A percentile compares a stretch with the other conserved stretches of the same genome.
phyloP scores from a whole-genome alignment of 2,797 vertebrate genomes.

The Knipowitschia caucasica region DNA sequence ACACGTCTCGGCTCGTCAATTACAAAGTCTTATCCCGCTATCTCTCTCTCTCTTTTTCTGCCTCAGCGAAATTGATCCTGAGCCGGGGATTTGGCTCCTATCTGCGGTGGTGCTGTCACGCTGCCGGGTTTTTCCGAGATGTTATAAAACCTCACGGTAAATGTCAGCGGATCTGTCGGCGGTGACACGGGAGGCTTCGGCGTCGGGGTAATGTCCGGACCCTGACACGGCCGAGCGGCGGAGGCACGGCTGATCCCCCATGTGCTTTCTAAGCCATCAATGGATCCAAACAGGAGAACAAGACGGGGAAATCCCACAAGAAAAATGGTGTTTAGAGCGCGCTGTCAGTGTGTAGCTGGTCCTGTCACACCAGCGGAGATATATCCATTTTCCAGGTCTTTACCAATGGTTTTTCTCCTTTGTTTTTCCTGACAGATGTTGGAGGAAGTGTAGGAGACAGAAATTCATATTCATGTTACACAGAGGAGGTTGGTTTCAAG shows the following conservation, averaged over 20 bases:
- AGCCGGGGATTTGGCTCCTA: constrained; percentile 35
- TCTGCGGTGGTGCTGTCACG: constrained; percentile 54
- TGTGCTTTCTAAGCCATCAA: background rate
- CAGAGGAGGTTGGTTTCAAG: too few relatives aligned
- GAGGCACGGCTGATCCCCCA: constrained; percentile 29
- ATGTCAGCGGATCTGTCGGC: constrained; percentile 63
- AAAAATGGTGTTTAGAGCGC: constrained; percentile 1
- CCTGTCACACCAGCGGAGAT: constrained; percentile 16
- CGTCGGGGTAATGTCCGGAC: constrained; percentile 12
- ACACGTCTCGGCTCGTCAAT: background rate
- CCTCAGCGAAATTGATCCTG: constrained; percentile 45
- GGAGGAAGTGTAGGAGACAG: background rate
- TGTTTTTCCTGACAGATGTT: constrained; percentile 15
- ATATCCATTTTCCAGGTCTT: constrained; percentile 13
- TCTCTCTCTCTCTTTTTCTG: background rate
- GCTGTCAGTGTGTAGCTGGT: background rate
- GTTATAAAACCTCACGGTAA: constrained; percentile 38
- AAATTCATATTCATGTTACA: constrained; percentile 11
- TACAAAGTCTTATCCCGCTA: background rate
- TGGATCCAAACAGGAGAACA: background rate
- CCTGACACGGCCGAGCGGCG: constrained; percentile 38
- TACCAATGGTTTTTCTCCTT: constrained; percentile 1
- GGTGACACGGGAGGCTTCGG: constrained; percentile 37
- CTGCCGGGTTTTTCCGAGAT: constrained; percentile 54
- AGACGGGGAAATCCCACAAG: background rate